Evolutionary conservation across 1,140 invertebrate genomes (phyloP), one percentile per base, ranked within the genome.

Genomic region (Portunus trituberculatus): DNA sequence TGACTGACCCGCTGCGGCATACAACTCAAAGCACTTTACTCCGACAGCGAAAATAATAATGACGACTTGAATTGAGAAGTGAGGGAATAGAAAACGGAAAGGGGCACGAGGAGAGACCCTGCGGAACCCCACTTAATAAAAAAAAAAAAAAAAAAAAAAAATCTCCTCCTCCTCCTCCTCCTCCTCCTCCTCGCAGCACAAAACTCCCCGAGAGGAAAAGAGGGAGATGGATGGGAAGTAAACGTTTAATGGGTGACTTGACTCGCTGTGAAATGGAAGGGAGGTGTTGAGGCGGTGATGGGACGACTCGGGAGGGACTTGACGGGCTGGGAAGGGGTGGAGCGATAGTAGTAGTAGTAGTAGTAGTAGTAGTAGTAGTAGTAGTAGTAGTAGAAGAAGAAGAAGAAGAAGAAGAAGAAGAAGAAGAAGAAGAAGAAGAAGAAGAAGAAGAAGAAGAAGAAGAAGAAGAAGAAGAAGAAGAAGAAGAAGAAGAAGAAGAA

Each of bases 191-290:
- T 76, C 52, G 52, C 16, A 14, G 52, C 0, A 59, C 10, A 93
- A 93, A 86, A 25, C 82, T 59, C 92, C 29, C 83, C 45, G 20
- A 46, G 84, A 93, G 92, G 83, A 93, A 87, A 31, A 48, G 92
- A 29, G 83, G 52, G 92, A 93, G 83, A 93, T 93, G 92, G 92
- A 93, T 93, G 84, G 92, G 83, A 83, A 93, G 87, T 93, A 93
- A 25, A 93, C 86, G 92, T 93, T 93, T 93, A 93, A 93, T 93
- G 92, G 92, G 16, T 32, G 92, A 86, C 92, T 93, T 93, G 82
- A 32, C 25, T 82, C n/a, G 39, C 25, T 52, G n/a, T 67, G 84
- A 59, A 92, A 59, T 59, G 52, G 52, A 59, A 14, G 10, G 52
- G 52, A 59, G 52, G 52, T 59, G 52, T 59, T 20, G 52, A 59